A percentile compares a stretch with the other conserved stretches of the same genome.
phyloP scores from a whole-genome alignment of 2,797 vertebrate genomes.

The Austrolebias charrua region DNA sequence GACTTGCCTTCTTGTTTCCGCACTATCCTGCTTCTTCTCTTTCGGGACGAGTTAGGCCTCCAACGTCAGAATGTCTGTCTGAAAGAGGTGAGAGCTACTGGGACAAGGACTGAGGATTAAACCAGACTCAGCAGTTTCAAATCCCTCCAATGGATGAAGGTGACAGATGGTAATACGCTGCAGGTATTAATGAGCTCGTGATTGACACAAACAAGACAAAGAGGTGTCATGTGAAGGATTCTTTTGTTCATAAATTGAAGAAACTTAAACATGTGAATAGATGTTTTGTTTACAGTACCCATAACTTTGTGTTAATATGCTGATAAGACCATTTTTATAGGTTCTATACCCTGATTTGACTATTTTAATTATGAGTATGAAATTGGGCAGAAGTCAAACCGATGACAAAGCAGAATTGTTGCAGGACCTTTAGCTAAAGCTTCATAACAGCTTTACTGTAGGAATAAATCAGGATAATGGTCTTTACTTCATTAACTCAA shows the following conservation, averaged over 20 bases:
- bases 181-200: slow-evolving; percentile 20
- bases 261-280: background rate
- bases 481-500: slow-evolving; percentile 47
- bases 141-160: slow-evolving; percentile 68
- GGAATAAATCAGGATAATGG: slow-evolving; percentile 59
- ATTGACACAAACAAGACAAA: slow-evolving; percentile 20
- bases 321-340: slow-evolving; percentile 1
- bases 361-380: background rate
- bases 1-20: slow-evolving; percentile 18
- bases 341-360: background rate
- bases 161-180: slow-evolving; percentile 64
- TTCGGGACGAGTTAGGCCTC: slow-evolving; percentile 3
- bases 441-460: slow-evolving; percentile 14
- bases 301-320: background rate
- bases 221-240: background rate
- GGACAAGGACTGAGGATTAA: slow-evolving; percentile 72
- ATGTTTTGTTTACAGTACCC: background rate
- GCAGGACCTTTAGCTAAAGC: slow-evolving; percentile 24
- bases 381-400: slow-evolving; percentile 33
- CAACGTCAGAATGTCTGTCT: background rate
- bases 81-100: slow-evolving; percentile 47
- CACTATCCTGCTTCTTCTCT: slow-evolving; percentile 15
- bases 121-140: slow-evolving; percentile 77
- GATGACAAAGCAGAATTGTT: slow-evolving; percentile 60
- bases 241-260: background rate